Evolutionary conservation across 2,888 invertebrate species (phyloP).

Genomic region (Tholera decimalis): DNA sequence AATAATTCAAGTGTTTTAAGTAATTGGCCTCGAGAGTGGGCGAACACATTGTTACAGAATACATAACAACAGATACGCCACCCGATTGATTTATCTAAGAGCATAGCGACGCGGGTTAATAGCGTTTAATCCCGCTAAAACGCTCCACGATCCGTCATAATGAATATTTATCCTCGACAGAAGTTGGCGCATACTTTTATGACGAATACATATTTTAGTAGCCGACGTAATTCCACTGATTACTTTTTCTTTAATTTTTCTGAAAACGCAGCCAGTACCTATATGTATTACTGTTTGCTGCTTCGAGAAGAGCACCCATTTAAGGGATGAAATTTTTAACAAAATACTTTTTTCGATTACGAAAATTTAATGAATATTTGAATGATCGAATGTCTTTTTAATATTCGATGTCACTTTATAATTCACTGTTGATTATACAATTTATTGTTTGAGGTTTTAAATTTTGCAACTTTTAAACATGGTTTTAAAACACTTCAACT

Average conservation of each 20-base stretch:
- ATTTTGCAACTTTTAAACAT: slow-evolving; percentile 4
- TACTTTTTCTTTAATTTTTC: slow-evolving; percentile 91
- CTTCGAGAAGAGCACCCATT: slow-evolving; percentile 83
- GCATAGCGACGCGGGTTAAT: slow-evolving; percentile 83
- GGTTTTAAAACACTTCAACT: not conserved
- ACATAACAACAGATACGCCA: slow-evolving; percentile 64
- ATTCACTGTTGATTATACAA: too few species aligned
- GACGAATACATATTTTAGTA: slow-evolving; percentile 91
- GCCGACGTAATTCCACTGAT: slow-evolving; percentile 89
- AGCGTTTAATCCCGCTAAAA: slow-evolving; percentile 91
- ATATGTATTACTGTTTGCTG: slow-evolving; percentile 86
- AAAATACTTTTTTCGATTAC: slow-evolving; percentile 66
- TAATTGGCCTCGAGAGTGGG: slow-evolving; percentile 50
- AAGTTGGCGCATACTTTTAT: slow-evolving; percentile 90
- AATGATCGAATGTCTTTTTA: slow-evolving; percentile 28
- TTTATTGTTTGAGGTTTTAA: slow-evolving; percentile 9
- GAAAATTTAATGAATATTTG: slow-evolving; percentile 36
- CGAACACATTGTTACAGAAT: slow-evolving; percentile 56
- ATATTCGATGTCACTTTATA: slow-evolving; percentile 10
- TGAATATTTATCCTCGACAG: slow-evolving; percentile 90
- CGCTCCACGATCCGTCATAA: slow-evolving; percentile 89
- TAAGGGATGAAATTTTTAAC: slow-evolving; percentile 80
- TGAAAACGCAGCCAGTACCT: slow-evolving; percentile 79
- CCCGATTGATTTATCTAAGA: slow-evolving; percentile 86
- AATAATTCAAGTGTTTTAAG: slow-evolving; percentile 54